Evolutionary conservation across 2,113 vertebrate species (phyloP), one percentile per base, ranked within the genome.

Genomic region (Pterocles gutturalis): DNA sequence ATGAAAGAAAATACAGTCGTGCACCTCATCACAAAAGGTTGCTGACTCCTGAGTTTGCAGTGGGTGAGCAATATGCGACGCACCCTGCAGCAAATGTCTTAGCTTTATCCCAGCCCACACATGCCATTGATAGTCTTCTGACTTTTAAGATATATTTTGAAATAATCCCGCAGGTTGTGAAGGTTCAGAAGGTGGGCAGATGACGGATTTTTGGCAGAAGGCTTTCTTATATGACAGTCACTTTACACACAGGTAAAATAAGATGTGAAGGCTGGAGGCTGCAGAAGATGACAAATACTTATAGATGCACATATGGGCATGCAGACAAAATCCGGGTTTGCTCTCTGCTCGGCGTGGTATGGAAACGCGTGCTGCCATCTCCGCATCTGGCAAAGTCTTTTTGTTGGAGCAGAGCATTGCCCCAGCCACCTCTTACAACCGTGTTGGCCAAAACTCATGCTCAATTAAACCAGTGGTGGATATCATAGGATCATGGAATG

Each of bases 371-470:
- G 10, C 26, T 33, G 36, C 45, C 28, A 14, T 16, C 65, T 65
- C 81, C 45, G 31, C 36, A 18, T 45, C 36, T 0, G 0, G 6
- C 26, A 14, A 16, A 45, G 26, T 31, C 58, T 29, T 53, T 67
- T 34, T 41, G 57, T n/a, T 62, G 55, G 51, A 13, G 38, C 55
- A 48, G 26, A 77, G 3, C 19, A 3, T 64, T 65, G 31, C 26
- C 48, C 26, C 34, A 22, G 36, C 25, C 29, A 12, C 48, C 14
- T 14, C 9, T 34, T 34, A 31, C 21, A 51, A 15, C 33, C 1
- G 0, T 0, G 2, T 7, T 43, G 38, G 36, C 25, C 67, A 51
- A 34, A 55, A 34, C 81, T 38, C 18, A 6, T 10, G 10, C 21
- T 76, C 14, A 31, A 0, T 46, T 45, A 24, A 17, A 24, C 10